A percentile compares a stretch with the other conserved stretches of the same genome.
Evolutionary conservation across 2,888 invertebrate species (phyloP).

Genomic region (Acanthosepion esculentum): DNA sequence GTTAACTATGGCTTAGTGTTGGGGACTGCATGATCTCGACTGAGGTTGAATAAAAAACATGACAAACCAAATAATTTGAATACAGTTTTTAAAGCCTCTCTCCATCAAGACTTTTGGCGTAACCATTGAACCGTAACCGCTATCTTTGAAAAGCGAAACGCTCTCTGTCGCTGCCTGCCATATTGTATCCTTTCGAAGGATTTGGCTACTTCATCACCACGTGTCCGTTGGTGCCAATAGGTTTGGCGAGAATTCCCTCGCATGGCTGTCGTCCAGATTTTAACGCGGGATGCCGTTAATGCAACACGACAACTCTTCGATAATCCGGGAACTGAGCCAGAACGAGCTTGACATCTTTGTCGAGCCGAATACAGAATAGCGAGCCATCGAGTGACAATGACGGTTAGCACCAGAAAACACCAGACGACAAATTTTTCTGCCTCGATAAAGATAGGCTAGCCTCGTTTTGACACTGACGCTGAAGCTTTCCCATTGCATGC

Average conservation of each 20-base stretch:
- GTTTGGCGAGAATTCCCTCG: constrained; percentile 33
- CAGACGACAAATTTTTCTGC: not conserved
- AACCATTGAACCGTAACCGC: too few relatives aligned
- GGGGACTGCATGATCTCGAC: too few relatives aligned
- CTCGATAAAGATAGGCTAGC: not conserved
- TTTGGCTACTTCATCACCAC: not conserved
- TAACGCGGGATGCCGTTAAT: not conserved
- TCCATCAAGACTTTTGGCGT: too few relatives aligned
- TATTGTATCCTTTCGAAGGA: too few relatives aligned
- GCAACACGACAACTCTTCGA: not conserved
- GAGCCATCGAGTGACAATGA: not conserved
- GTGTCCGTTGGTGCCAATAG: not conserved
- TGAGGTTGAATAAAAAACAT: too few relatives aligned
- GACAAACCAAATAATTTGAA: too few relatives aligned
- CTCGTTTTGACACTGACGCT: not conserved
- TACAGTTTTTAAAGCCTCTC: too few relatives aligned
- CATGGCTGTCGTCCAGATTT: constrained; percentile 7
- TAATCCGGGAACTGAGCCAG: not conserved
- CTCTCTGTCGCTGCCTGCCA: too few relatives aligned
- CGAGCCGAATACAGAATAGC: not conserved
- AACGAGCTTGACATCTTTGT: not conserved
- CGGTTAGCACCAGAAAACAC: too few relatives aligned
- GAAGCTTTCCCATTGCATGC: not conserved
- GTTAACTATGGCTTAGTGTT: too few relatives aligned
- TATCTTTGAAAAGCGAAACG: too few relatives aligned